phyloP scores from a whole-genome alignment of 2,113 vertebrate genomes.

The Tragelaphus scriptus region DNA sequence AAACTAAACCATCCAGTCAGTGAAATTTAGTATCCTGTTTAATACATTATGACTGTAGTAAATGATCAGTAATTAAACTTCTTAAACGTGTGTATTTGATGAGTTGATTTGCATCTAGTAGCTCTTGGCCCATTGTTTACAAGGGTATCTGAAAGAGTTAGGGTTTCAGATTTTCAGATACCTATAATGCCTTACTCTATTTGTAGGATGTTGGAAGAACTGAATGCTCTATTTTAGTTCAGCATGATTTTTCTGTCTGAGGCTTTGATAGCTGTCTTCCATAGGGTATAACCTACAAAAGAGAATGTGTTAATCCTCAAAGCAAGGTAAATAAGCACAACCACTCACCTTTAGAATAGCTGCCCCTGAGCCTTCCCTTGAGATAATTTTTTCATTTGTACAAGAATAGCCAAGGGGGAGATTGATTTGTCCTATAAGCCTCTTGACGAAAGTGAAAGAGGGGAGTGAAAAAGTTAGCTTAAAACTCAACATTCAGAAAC shows the following conservation, averaged over 20 bases:
- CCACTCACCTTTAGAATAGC: background rate
- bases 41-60: constrained; percentile 24
- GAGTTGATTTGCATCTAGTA: constrained; percentile 28
- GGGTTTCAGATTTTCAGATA: constrained; percentile 9
- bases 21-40: constrained; percentile 56
- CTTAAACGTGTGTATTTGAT: constrained; percentile 33
- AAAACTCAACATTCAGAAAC: background rate
- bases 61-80: constrained; percentile 44
- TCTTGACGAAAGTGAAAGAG: background rate
- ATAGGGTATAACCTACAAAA: background rate
- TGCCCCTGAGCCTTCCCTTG: background rate
- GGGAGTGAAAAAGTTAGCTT: background rate
- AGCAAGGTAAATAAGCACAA: background rate
- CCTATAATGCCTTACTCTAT: background rate
- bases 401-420: background rate
- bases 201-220: background rate
- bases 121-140: background rate
- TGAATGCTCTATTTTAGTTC: background rate
- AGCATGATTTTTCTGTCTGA: background rate
- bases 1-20: constrained; percentile 53
- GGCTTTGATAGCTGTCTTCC: background rate
- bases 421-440: background rate
- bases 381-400: constrained; percentile 9
- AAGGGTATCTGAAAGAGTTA: background rate
- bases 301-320: background rate